Evolutionary conservation across 30 jellyfish, hydroid and myxozoan genomes (phyloP).

Genomic region (Sanderia malayensis): DNA sequence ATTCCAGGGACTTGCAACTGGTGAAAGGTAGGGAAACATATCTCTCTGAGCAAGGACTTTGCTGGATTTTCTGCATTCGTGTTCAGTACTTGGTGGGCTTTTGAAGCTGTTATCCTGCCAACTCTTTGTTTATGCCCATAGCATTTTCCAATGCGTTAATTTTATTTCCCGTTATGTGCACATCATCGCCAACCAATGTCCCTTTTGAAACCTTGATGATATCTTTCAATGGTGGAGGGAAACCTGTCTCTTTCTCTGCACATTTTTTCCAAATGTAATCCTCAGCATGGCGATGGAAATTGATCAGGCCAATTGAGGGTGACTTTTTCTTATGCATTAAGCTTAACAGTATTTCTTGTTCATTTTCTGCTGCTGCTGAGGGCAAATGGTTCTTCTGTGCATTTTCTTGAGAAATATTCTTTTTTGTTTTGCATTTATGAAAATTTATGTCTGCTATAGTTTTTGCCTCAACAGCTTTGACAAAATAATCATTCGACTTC

Average conservation of each 20-base stretch:
- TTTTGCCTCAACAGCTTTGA: no score
- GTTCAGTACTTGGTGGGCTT: no score
- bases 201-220: no score
- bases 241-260: no score
- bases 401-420: no score
- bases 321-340: not conserved
- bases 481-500: conserved; percentile 15
- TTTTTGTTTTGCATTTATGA: not conserved
- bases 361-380: not conserved
- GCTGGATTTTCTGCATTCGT: no score
- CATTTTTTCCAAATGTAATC: no score
- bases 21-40: not conserved
- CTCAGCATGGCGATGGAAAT: no score
- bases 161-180: not conserved
- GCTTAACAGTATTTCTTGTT: not conserved
- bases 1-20: not conserved
- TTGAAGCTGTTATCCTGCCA: no score
- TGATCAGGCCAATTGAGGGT: not conserved
- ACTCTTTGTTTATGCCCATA: no score
- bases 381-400: not conserved
- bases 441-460: not conserved
- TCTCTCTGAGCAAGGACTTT: not conserved
- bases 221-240: no score
- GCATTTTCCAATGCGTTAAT: not conserved
- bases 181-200: not conserved